Evolutionary conservation across 2,797 vertebrate genomes (phyloP).

Genomic region (Pipistrellus nathusii): DNA sequence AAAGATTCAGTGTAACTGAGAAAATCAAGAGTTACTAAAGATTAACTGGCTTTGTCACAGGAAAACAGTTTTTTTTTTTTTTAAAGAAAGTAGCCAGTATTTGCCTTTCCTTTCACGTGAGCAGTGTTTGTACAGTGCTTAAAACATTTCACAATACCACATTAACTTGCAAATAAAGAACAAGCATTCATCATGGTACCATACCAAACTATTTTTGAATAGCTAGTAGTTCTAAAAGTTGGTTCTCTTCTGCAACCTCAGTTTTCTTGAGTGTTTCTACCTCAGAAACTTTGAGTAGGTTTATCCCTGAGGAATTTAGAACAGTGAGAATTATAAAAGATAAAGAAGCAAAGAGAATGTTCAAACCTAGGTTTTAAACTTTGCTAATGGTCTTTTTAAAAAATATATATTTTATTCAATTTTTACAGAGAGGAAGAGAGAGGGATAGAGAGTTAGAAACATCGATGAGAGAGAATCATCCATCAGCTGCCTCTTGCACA

Average conservation of each 20-base stretch:
- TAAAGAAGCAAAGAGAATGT: neutral
- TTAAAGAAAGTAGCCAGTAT: neutral
- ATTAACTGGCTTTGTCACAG: constrained; percentile 3
- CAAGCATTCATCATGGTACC: neutral
- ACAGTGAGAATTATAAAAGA: constrained; percentile 35
- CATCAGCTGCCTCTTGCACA: no score
- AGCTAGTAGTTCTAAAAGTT: constrained; percentile 13
- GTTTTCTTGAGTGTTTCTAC: constrained; percentile 53
- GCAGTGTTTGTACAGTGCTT: neutral
- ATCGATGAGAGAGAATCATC: no score
- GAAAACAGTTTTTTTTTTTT: neutral
- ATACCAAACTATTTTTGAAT: neutral
- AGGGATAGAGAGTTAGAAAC: no score
- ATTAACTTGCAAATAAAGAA: constrained; percentile 30
- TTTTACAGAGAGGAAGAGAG: no score
- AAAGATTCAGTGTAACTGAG: constrained; percentile 45
- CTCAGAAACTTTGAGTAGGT: constrained; percentile 9
- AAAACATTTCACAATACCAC: neutral
- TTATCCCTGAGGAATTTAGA: constrained; percentile 23
- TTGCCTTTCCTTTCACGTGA: neutral
- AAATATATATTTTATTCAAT: no score
- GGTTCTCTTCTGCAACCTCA: neutral
- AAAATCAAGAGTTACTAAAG: constrained; percentile 19
- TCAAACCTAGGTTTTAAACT: constrained; percentile 40
- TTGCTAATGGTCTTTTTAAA: neutral